Conservation (phyloP, 2,113 vertebrate genomes). For the Lasiurus borealis region DNA sequence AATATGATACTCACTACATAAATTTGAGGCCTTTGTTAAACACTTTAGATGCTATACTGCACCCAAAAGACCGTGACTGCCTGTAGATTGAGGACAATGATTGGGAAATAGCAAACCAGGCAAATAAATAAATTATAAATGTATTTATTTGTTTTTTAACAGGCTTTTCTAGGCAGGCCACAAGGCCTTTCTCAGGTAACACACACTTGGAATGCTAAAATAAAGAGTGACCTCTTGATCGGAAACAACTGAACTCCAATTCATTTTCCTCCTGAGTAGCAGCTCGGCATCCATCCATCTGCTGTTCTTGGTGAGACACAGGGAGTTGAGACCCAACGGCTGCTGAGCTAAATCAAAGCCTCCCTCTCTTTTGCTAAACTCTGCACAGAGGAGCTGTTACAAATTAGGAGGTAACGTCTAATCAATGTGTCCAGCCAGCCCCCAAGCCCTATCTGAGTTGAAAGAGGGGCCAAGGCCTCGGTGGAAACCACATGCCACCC, state of each 20-base stretch:
- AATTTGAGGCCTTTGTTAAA: constrained; percentile 75
- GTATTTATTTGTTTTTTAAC: constrained; percentile 64
- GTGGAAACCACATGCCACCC: neutral
- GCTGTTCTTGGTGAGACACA: neutral
- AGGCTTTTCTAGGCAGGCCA: constrained; percentile 53
- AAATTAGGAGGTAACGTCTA: neutral
- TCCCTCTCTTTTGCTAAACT: neutral
- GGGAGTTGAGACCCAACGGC: neutral
- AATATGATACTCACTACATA: constrained; percentile 75
- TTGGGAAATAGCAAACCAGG: constrained; percentile 66
- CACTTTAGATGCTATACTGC: constrained; percentile 49
- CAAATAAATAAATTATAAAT: constrained; percentile 69
- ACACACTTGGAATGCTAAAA: neutral
- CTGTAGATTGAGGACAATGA: constrained; percentile 30
- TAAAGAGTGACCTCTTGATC: constrained; percentile 4
- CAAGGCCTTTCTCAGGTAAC: constrained; percentile 46
- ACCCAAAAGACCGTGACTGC: constrained; percentile 62
- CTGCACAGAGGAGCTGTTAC: neutral
- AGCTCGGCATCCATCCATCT: neutral
- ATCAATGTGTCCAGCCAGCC: neutral
- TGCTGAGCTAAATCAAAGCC: neutral
- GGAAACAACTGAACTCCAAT: neutral
- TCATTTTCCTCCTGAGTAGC: neutral
- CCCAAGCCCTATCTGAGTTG: neutral
- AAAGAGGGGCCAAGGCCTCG: neutral